These are phyloP conservation scores for Gadopsis marmoratus DNA, from an alignment of 2,797 vertebrate genomes.

Conservation along the genomic window DNA sequence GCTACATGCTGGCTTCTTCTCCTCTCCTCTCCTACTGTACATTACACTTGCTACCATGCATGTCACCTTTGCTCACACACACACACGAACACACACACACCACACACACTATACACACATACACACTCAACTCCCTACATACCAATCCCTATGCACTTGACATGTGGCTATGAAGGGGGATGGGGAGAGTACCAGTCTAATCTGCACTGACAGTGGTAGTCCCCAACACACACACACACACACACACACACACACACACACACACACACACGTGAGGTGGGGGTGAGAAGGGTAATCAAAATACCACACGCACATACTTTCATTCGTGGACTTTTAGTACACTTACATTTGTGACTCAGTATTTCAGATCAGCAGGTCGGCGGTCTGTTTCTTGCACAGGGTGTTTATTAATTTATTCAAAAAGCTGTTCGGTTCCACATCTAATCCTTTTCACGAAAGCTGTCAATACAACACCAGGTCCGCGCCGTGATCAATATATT, in stretches of 20 bases:
- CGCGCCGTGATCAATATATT: not conserved
- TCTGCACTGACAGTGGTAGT: not conserved
- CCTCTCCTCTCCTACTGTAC: conserved; percentile 46
- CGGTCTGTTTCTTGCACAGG: not conserved
- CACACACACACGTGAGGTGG: not conserved
- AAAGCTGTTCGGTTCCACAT: not conserved
- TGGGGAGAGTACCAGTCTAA: not conserved
- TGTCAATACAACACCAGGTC: not conserved
- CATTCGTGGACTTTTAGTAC: no score
- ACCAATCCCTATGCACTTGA: conserved; percentile 54
- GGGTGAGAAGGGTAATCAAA: no score
- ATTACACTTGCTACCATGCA: conserved; percentile 41
- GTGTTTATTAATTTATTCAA: not conserved
- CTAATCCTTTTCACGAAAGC: not conserved
- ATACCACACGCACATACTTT: no score
- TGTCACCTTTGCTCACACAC: conserved; percentile 43
- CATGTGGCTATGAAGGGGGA: conserved; percentile 58
- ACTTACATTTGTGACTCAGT: not conserved
- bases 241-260: conserved; percentile 17
- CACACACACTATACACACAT: not conserved
- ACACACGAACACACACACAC: no score
- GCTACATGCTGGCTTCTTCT: conserved; percentile 79
- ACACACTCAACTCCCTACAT: conserved; percentile 12
- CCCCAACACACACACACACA: conserved; percentile 8
- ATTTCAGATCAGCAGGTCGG: not conserved